Conservation (phyloP, 2,797 vertebrate species). For the Mycteria americana region DNA sequence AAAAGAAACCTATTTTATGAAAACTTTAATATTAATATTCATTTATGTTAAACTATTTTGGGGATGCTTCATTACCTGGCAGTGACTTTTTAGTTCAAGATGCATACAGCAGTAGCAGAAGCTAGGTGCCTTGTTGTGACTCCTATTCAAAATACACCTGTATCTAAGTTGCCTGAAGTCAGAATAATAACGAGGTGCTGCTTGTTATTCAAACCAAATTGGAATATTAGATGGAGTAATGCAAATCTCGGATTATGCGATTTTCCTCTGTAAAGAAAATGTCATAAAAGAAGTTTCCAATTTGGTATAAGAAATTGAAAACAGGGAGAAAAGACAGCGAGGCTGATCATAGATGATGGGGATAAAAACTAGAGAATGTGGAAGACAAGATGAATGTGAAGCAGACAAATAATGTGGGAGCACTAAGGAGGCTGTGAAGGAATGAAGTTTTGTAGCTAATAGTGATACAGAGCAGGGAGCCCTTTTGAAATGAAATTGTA, state of each 20-base stretch:
- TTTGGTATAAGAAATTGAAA: constrained; percentile 57
- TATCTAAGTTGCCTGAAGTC: not conserved
- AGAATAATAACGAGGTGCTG: not conserved
- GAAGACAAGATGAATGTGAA: not conserved
- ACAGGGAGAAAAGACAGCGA: not conserved
- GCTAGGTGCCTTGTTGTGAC: not conserved
- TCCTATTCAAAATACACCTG: constrained; percentile 26
- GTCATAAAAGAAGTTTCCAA: constrained; percentile 52
- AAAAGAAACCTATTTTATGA: not conserved
- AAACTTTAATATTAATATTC: constrained; percentile 15
- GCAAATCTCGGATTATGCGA: not conserved
- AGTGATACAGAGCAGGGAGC: not conserved
- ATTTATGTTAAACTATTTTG: constrained; percentile 33
- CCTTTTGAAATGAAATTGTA: not conserved
- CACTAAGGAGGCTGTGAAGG: not conserved
- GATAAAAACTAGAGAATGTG: not conserved
- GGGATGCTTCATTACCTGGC: not conserved
- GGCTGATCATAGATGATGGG: constrained; percentile 24
- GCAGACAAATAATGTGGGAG: not conserved
- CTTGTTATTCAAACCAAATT: constrained; percentile 14
- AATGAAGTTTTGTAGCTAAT: not conserved
- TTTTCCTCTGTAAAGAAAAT: not conserved
- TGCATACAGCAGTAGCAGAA: not conserved
- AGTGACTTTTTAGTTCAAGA: not conserved
- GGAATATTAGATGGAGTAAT: not conserved